Evolutionary conservation across 2,797 vertebrate species (phyloP).

Genomic region (Florisuga fusca): DNA sequence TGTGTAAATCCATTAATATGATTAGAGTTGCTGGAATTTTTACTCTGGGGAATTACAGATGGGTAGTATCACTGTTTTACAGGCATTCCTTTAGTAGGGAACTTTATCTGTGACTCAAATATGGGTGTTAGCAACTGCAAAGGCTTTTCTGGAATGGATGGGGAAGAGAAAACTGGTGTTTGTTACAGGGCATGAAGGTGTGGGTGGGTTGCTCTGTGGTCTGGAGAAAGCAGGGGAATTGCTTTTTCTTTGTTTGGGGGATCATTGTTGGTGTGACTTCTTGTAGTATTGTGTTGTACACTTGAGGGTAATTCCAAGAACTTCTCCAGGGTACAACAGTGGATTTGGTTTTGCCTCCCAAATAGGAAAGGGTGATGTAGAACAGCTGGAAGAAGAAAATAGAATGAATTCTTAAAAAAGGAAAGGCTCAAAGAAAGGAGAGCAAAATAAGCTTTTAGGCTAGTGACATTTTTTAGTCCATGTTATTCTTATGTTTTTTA

Average conservation of each 20-base stretch:
- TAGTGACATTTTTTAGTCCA: background rate
- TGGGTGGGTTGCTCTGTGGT: background rate
- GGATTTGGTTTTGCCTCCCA: background rate
- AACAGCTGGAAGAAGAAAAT: slow-evolving; percentile 11
- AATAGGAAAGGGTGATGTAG: background rate
- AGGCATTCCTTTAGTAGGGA: background rate
- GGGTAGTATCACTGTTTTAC: background rate
- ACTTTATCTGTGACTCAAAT: background rate
- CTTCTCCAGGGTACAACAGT: background rate
- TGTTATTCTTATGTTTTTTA: slow-evolving; percentile 1
- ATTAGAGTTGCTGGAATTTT: slow-evolving; percentile 49
- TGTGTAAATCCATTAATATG: slow-evolving; percentile 36
- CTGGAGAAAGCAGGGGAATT: background rate
- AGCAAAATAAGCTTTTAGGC: background rate
- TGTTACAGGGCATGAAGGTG: background rate
- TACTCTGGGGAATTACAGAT: slow-evolving; percentile 23
- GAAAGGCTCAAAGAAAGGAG: background rate
- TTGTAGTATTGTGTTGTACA: background rate
- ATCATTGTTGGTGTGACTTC: background rate
- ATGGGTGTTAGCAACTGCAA: background rate
- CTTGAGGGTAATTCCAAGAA: background rate
- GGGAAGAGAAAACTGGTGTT: background rate
- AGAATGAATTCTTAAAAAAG: background rate
- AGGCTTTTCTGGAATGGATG: background rate
- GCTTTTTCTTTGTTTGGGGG: background rate